These are phyloP conservation scores for Digitonthophagus gazella DNA, from an alignment of 2,888 invertebrate genomes.

Conservation along the genomic window DNA sequence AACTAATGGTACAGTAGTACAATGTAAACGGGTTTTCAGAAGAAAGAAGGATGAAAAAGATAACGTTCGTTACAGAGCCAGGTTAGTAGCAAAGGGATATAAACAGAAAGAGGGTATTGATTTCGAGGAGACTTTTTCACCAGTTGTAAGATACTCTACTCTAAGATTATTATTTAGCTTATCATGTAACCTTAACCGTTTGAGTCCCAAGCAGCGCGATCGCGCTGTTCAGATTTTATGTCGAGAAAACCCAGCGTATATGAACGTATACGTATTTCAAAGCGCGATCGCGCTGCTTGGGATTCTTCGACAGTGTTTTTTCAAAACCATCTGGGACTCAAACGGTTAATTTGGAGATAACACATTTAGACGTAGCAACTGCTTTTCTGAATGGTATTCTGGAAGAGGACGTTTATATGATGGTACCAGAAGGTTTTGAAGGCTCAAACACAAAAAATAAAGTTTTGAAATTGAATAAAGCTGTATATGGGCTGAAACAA, in stretches of 20 bases:
- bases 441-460: slow-evolving; percentile 21
- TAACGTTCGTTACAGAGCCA: slow-evolving; percentile 30
- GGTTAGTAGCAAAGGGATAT: slow-evolving; percentile 28
- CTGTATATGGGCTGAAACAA: slow-evolving; percentile 28
- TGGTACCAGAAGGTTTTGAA: slow-evolving; percentile 30
- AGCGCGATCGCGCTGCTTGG: too few relatives aligned
- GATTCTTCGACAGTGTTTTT: too few relatives aligned
- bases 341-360: slow-evolving; percentile 27
- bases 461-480: slow-evolving; percentile 25
- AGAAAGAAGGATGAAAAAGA: slow-evolving; percentile 33
- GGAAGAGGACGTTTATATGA: slow-evolving; percentile 34
- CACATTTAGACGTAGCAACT: slow-evolving; percentile 35
- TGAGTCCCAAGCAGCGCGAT: too few relatives aligned
- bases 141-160: slow-evolving; percentile 32
- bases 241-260: too few relatives aligned
- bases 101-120: slow-evolving; percentile 30
- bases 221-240: too few relatives aligned
- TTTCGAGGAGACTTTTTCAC: slow-evolving; percentile 34
- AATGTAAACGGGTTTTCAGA: slow-evolving; percentile 41
- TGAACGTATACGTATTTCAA: too few relatives aligned
- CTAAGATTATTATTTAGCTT: slow-evolving; percentile 33
- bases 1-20: slow-evolving; percentile 32
- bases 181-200: slow-evolving; percentile 26
- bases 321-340: too few relatives aligned
- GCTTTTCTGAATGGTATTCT: slow-evolving; percentile 37